Conservation (phyloP, 2,797 vertebrate genomes). For the Apogon talboti region DNA sequence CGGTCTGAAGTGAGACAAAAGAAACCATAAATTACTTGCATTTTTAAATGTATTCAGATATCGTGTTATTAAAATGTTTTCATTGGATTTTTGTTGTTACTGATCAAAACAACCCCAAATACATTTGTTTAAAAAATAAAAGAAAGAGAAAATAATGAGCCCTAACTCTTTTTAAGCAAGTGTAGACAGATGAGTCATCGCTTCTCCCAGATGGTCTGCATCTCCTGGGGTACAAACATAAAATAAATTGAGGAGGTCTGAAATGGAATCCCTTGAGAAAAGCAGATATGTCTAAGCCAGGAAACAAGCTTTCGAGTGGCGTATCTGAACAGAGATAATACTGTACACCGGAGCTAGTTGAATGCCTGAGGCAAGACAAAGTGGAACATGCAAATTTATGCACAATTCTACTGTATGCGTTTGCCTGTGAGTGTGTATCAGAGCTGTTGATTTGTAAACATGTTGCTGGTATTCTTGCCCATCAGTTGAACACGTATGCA, state of each 20-base stretch:
- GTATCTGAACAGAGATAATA: conserved; percentile 44
- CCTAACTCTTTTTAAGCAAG: conserved; percentile 35
- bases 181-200: conserved; percentile 54
- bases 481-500: conserved; percentile 10
- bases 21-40: not conserved
- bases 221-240: conserved; percentile 36
- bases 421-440: conserved; percentile 7
- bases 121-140: conserved; percentile 20
- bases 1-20: not conserved
- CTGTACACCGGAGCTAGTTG: conserved; percentile 14
- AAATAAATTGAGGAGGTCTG: conserved; percentile 49
- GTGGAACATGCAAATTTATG: conserved; percentile 53
- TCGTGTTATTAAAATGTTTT: too few species aligned
- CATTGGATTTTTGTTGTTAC: not conserved
- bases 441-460: conserved; percentile 20
- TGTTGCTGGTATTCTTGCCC: conserved; percentile 8
- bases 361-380: conserved; percentile 34
- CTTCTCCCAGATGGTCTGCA: conserved; percentile 40
- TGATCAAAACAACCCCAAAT: conserved; percentile 6
- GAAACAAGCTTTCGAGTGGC: conserved; percentile 44
- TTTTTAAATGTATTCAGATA: too few species aligned
- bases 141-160: conserved; percentile 23
- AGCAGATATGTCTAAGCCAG: conserved; percentile 53
- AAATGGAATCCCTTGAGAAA: conserved; percentile 57
- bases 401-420: conserved; percentile 26